Percentiles rank a stretch among this genome's conserved stretches.
Conservation (phyloP, 2,888 invertebrate species). For the Mesochorus sp. region DNA sequence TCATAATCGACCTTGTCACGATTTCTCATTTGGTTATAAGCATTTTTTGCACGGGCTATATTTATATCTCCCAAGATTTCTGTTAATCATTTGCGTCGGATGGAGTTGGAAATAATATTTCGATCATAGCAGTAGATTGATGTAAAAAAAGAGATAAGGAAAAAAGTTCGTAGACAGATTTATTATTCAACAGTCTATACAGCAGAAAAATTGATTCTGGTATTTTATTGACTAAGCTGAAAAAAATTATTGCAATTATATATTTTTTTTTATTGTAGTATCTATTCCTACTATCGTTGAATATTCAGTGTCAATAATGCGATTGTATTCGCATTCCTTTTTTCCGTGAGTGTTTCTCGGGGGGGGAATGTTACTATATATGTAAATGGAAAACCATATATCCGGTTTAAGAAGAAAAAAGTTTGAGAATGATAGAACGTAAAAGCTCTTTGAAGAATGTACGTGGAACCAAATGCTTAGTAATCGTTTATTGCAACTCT, state of each 20-base stretch:
- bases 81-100: conserved; percentile 89
- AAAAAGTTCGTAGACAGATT: conserved; percentile 5
- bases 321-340: conserved; percentile 18
- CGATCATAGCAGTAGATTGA: conserved; percentile 95
- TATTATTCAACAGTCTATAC: conserved; percentile 15
- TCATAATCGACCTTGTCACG: conserved; percentile 74
- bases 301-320: not conserved
- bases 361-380: not conserved
- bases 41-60: conserved; percentile 85
- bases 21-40: conserved; percentile 80
- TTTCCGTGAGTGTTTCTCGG: conserved; percentile 10
- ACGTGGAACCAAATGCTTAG: conserved; percentile 5
- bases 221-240: not conserved
- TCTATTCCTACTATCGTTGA: not conserved
- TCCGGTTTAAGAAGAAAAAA: not conserved
- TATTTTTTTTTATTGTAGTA: not conserved
- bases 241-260: too few species aligned
- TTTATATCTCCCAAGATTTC: conserved; percentile 87
- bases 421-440: not conserved
- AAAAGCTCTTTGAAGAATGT: not conserved
- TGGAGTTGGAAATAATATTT: conserved; percentile 98
- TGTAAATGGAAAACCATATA: not conserved
- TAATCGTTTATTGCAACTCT: conserved; percentile 2
- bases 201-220: conserved; percentile 1
- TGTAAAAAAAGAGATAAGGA: conserved; percentile 23